Conservation (phyloP, 1,140 invertebrate genomes). For the Aphaenogaster floridana region DNA sequence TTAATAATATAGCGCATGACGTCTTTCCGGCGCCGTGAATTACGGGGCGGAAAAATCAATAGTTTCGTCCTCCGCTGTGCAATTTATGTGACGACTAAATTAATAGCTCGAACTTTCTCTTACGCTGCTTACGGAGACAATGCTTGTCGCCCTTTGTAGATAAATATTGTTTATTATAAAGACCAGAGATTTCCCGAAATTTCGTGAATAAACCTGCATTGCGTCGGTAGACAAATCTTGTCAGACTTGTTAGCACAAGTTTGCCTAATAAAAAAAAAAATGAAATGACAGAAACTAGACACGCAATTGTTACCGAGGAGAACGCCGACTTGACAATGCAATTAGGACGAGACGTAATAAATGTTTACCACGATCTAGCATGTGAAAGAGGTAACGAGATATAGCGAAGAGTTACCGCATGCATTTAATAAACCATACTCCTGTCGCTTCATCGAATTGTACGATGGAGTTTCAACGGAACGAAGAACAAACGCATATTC, state of each 20-base stretch:
- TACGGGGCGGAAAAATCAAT: conserved; percentile 34
- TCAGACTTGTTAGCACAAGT: neutral
- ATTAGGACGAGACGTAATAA: conserved; percentile 34
- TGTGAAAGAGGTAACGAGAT: neutral
- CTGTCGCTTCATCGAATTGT: conserved; percentile 12
- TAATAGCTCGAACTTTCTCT: conserved; percentile 20
- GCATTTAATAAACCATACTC: conserved; percentile 39
- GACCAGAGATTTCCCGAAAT: neutral
- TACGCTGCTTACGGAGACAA: neutral
- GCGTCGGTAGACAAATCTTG: neutral
- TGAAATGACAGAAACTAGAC: neutral
- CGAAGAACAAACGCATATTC: neutral
- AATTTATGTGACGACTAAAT: conserved; percentile 43
- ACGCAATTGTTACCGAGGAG: conserved; percentile 26
- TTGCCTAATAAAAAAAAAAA: neutral
- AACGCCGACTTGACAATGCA: conserved; percentile 21
- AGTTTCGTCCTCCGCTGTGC: neutral
- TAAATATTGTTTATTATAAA: conserved; percentile 19
- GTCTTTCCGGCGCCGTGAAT: conserved; percentile 22
- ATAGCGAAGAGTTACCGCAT: conserved; percentile 1
- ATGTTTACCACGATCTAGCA: neutral
- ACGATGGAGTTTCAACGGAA: neutral
- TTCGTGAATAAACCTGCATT: conserved; percentile 2
- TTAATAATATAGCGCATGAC: conserved; percentile 40
- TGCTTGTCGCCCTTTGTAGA: conserved; percentile 16